Percentiles rank a stretch among this genome's conserved stretches.
Conservation (phyloP, 2,113 vertebrate species). For the Carassius auratus region DNA sequence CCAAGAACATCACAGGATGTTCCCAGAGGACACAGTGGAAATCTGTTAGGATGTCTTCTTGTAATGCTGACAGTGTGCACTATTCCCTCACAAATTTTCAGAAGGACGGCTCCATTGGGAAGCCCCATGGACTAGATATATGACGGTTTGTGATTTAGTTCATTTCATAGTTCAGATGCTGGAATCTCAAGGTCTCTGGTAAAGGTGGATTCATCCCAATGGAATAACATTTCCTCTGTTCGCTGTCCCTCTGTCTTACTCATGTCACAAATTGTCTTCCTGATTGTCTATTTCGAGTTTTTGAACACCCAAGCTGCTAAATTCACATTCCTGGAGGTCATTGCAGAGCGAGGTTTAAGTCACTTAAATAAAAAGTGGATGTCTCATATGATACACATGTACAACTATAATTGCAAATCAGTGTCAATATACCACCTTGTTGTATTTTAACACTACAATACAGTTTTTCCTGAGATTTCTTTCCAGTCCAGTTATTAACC, state of each 20-base stretch:
- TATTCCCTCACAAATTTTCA: not conserved
- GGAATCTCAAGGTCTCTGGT: conserved; percentile 33
- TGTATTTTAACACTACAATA: conserved; percentile 36
- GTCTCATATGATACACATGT: not conserved
- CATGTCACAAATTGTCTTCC: not conserved
- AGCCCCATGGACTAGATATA: conserved; percentile 11
- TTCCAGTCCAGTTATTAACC: not conserved
- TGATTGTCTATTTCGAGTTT: not conserved
- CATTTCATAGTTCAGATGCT: conserved; percentile 28
- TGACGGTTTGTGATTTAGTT: conserved; percentile 15
- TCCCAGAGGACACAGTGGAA: conserved; percentile 9
- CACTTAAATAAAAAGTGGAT: not conserved
- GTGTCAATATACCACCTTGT: conserved; percentile 38
- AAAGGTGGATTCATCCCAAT: conserved; percentile 28
- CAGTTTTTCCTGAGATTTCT: not conserved
- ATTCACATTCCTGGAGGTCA: not conserved
- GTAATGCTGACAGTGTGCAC: conserved; percentile 24
- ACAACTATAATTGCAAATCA: conserved; percentile 27
- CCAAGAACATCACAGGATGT: conserved; percentile 9
- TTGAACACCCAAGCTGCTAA: not conserved
- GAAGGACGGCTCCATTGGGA: conserved; percentile 34
- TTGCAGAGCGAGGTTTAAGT: not conserved
- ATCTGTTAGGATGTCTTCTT: not conserved
- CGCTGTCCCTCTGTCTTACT: not conserved
- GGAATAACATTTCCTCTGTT: conserved; percentile 28